A percentile compares a stretch with the other conserved stretches of the same genome.
phyloP scores from a whole-genome alignment of 2,888 invertebrate species.

The Thalpophila matura region DNA sequence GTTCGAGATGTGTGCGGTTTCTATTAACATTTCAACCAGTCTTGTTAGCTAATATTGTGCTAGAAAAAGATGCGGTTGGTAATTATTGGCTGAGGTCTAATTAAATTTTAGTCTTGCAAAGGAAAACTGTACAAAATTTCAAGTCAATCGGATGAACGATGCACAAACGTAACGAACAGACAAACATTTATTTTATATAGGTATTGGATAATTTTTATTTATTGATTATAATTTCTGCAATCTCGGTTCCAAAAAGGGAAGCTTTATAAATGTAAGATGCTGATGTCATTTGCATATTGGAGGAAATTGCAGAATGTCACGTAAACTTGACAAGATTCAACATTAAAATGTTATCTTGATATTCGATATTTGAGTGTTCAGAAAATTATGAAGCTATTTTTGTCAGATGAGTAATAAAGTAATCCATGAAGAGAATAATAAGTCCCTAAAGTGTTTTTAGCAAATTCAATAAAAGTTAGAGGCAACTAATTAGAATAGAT shows the following conservation, averaged over 20 bases:
- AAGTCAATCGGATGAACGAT: too few relatives aligned
- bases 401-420: too few relatives aligned
- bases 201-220: too few relatives aligned
- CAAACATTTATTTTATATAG: too few relatives aligned
- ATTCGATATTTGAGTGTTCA: too few relatives aligned
- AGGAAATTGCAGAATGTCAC: not conserved
- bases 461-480: too few relatives aligned
- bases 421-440: too few relatives aligned
- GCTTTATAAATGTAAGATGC: not conserved
- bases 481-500: too few relatives aligned
- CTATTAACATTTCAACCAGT: constrained; percentile 43
- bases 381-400: too few relatives aligned
- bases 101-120: too few relatives aligned
- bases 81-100: constrained; percentile 14
- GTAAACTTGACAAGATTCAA: not conserved
- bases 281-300: constrained; percentile 1
- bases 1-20: not conserved
- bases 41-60: constrained; percentile 24
- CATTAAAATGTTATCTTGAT: not conserved
- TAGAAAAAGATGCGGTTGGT: constrained; percentile 18
- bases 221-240: not conserved
- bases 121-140: too few relatives aligned
- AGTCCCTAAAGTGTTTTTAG: not conserved
- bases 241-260: not conserved
- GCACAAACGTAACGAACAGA: too few relatives aligned